Conservation (phyloP, 92 coral and sea anemone genomes). For the Epizoanthus ramosus region DNA sequence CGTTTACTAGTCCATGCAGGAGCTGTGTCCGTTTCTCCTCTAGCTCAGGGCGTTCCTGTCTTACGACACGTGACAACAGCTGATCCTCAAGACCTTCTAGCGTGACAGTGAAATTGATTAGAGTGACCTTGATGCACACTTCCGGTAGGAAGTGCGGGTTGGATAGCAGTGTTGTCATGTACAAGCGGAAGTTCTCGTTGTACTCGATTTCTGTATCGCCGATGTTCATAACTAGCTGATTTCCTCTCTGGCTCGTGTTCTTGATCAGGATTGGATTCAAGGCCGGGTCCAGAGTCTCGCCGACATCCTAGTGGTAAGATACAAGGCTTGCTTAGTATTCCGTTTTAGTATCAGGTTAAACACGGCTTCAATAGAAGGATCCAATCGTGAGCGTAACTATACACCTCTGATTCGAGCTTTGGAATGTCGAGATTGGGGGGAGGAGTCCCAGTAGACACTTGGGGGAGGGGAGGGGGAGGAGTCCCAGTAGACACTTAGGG, state of each 20-base stretch:
- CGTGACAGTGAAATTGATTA: slow-evolving; percentile 95
- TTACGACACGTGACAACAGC: slow-evolving; percentile 92
- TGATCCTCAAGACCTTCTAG: slow-evolving; percentile 96
- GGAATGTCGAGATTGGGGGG: no score
- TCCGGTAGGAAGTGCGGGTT: slow-evolving; percentile 98
- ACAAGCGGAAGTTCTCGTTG: slow-evolving; percentile 90
- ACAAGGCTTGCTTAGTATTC: no score
- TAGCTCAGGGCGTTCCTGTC: slow-evolving; percentile 81
- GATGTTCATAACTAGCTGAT: slow-evolving; percentile 70
- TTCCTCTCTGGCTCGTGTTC: slow-evolving; percentile 74
- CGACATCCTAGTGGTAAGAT: slow-evolving; percentile 67
- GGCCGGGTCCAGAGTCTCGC: slow-evolving; percentile 88
- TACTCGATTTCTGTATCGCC: slow-evolving; percentile 90
- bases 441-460: no score
- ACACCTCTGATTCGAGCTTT: no score
- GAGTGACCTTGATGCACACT: slow-evolving; percentile 89
- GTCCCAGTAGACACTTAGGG: no score
- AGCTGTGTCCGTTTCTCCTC: slow-evolving; percentile 77
- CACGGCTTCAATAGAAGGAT: not conserved
- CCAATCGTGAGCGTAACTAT: not conserved
- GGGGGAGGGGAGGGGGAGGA: no score
- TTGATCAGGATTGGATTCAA: slow-evolving; percentile 80
- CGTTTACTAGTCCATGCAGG: slow-evolving; percentile 75
- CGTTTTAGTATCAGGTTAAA: no score
- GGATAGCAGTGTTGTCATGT: slow-evolving; percentile 87